A percentile compares a stretch with the other conserved stretches of the same genome.
Evolutionary conservation across 2,797 vertebrate genomes (phyloP).

Genomic region (Cuculus canorus): DNA sequence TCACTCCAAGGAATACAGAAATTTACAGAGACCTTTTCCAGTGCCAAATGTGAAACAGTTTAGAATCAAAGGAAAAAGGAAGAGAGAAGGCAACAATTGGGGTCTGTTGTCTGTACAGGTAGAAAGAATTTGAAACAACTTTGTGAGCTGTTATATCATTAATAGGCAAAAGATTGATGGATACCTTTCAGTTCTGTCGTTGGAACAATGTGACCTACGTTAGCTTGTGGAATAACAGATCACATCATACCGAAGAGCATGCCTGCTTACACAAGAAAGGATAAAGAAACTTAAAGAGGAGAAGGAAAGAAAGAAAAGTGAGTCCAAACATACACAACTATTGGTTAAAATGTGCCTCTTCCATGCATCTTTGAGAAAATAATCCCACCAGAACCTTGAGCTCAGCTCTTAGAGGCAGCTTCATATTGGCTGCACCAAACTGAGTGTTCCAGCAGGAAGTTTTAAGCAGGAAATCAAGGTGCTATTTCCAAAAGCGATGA

Average conservation of each 20-base stretch:
- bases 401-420: neutral
- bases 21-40: neutral
- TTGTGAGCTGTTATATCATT: neutral
- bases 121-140: neutral
- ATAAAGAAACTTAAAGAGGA: neutral
- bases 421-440: neutral
- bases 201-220: neutral
- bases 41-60: neutral
- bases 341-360: neutral
- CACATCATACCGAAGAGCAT: neutral
- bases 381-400: neutral
- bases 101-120: neutral
- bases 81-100: neutral
- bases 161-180: neutral
- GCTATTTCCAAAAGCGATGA: neutral
- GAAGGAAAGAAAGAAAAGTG: neutral
- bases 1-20: conserved; percentile 49
- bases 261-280: neutral
- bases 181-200: neutral
- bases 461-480: neutral
- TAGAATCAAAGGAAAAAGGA: neutral
- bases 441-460: neutral
- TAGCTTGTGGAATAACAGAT: neutral
- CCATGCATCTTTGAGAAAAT: neutral
- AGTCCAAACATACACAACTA: neutral